Base-by-base conservation (phyloP, 2,888 invertebrate species). In the Epistrophe grossulariae region DNA sequence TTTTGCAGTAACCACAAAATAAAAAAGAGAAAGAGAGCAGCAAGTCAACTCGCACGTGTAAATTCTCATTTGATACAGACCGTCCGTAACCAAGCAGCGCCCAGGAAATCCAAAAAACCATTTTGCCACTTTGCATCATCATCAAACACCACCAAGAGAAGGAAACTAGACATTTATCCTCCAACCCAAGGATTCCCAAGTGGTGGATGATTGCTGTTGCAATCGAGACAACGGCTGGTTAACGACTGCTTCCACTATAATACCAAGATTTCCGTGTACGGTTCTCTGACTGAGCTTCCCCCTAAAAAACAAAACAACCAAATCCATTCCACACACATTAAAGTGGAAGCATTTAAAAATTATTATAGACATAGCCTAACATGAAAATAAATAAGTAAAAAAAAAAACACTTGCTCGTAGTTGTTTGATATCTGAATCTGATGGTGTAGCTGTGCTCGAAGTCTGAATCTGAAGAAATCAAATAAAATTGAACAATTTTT, bases 191-290 rank as follows among this genome's bases (percentile, higher is more conserved):
- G 87, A 82, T 79, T 43, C 60, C 72, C 76, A 76, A 79, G 87
- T 76, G 87, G 87, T 79, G 87, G 87, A 62, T 83, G 83, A 87
- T 83, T 87, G 87, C 81, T 87, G 83, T 76, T 83, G 87, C 87
- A 87, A 87, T 83, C 87, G 79, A 83, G 83, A 79, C 87, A 87
- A 87, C 87, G 87, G 87, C 79, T 76, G 79, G 83, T 74, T 83
- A 79, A 87, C 83, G 71, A 87, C 87, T 87, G 79, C 64, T 83
- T 70, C n/a, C n/a, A 68, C 19, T 71, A 48, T 76, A 55, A 70
- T 40, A 83, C 48, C 45, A 83, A 79, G 83, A 83, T 83, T 87
- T 79, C 76, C 79, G 79, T 68, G 35, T 79, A 83, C 64, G 73
- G 74, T 76, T 76, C 82, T 71, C 60, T 62, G 60, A 28, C 45